phyloP scores from a whole-genome alignment of 30 jellyfish, hydroid and myxozoan species.

The Clytia hemisphaerica region DNA sequence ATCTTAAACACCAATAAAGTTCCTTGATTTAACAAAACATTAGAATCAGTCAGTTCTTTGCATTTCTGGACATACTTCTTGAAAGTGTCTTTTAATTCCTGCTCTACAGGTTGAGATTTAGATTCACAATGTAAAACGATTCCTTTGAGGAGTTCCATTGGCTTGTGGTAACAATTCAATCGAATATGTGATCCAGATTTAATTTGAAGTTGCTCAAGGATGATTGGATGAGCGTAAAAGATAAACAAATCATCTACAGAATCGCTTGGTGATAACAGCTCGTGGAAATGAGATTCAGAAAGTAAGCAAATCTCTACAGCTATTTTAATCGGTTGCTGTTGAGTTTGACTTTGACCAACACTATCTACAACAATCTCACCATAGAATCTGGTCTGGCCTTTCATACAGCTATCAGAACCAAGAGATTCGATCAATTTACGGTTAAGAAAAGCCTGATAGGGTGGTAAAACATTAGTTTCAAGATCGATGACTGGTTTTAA shows the following conservation, averaged over 20 bases:
- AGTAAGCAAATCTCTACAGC: too few relatives aligned
- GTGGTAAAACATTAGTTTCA: slow-evolving; percentile 18
- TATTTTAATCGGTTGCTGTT: too few relatives aligned
- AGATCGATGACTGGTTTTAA: too few relatives aligned
- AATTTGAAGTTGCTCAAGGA: slow-evolving; percentile 21
- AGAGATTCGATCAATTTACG: too few relatives aligned
- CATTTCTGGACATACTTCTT: not conserved
- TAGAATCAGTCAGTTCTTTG: not conserved
- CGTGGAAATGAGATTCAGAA: too few relatives aligned
- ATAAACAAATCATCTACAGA: not conserved
- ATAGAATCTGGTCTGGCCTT: too few relatives aligned
- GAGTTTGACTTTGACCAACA: too few relatives aligned
- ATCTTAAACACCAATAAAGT: slow-evolving; percentile 10
- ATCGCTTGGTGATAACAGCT: too few relatives aligned
- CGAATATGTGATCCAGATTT: slow-evolving; percentile 1
- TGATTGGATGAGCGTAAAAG: slow-evolving; percentile 10
- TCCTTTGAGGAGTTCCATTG: slow-evolving; percentile 1
- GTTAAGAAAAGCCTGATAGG: not conserved
- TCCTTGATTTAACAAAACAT: slow-evolving; percentile 27
- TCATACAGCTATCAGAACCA: too few relatives aligned
- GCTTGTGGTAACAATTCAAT: slow-evolving; percentile 15
- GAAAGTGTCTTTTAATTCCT: not conserved
- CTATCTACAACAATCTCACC: too few relatives aligned
- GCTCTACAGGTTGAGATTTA: not conserved
- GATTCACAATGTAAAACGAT: slow-evolving; percentile 19